Base-by-base conservation (phyloP, 2,797 vertebrate species). In the Lemur catta region DNA sequence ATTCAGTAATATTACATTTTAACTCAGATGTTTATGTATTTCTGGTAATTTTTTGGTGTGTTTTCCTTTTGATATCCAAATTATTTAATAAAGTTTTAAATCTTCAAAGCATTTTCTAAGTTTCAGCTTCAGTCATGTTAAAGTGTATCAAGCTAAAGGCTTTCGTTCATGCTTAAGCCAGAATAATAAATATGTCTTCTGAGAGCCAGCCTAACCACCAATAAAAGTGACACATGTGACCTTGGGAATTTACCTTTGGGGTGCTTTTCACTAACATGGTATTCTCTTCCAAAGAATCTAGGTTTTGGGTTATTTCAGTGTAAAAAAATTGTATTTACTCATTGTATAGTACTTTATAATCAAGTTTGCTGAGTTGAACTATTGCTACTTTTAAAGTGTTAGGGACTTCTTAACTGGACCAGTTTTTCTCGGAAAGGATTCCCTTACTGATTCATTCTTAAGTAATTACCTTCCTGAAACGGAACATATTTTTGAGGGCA, bases 351-450 rank as follows among this genome's bases (percentile, higher is more conserved):
- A 63, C 35, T 67, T 93, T 74, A 72, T n/a, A 43, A 48, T 69
- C 24, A 85, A 79, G 43, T 93, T 87, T 52, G 30, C 38, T 82
- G 55, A 63, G 52, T 81, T 87, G 74, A 82, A 28, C 20, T 92
- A 80, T 50, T 93, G 93, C 22, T 79, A 63, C 15, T 84, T 76
- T 72, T 87, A 92, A 78, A 94, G 93, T 69, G 91, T 91, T n/a
- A n/a, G 48, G 6, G 6, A 79, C 12, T 79, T 65, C 80, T 95
- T 88, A 91, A 41, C 11, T 4, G 20, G 41, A 30, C 14, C 26
- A 85, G 0, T 74, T 82, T 46, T 82, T 57, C 43, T 91, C 41
- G 79, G 12, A 89, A 91, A 87, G 2, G 26, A 88, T 67, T 84
- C 20, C 15, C 26, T 65, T 85, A 76, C 26, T 78, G 28, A 86